phyloP scores from a whole-genome alignment of 2,113 vertebrate genomes.

The Cyanoliseus patagonus region DNA sequence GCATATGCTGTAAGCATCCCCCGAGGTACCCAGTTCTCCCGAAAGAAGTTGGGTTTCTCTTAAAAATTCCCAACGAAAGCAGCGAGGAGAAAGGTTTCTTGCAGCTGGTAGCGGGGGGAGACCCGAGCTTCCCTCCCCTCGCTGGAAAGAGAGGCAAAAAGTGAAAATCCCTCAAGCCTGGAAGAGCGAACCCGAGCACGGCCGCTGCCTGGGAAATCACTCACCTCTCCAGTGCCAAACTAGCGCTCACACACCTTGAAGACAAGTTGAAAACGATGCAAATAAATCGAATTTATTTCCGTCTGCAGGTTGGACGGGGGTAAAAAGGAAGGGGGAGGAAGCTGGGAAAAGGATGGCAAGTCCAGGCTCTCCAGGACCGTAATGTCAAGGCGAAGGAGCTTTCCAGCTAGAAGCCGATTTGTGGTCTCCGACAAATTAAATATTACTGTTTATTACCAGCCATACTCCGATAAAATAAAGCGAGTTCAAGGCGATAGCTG shows the following conservation, averaged over 20 bases:
- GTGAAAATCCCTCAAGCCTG: constrained; percentile 2
- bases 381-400: constrained; percentile 33
- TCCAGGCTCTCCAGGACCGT: constrained; percentile 16
- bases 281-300: constrained; percentile 65
- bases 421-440: constrained; percentile 79
- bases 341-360: background rate
- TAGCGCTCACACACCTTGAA: constrained; percentile 55
- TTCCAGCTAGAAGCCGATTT: constrained; percentile 70
- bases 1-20: background rate
- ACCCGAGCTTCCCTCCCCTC: background rate
- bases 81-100: background rate
- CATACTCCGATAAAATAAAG: constrained; percentile 82
- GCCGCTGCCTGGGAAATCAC: constrained; percentile 47
- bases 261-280: constrained; percentile 58
- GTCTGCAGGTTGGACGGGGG: constrained; percentile 34
- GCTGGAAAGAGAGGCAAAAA: background rate
- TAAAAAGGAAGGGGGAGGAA: background rate
- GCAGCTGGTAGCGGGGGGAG: background rate
- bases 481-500: constrained; percentile 73
- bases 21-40: too few relatives aligned
- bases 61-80: background rate
- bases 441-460: constrained; percentile 81
- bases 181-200: constrained; percentile 7
- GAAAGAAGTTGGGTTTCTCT: fast-evolving
- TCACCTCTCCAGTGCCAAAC: constrained; percentile 73